phyloP scores from a whole-genome alignment of 1,140 invertebrate genomes.

The Lepidurus arcticus region DNA sequence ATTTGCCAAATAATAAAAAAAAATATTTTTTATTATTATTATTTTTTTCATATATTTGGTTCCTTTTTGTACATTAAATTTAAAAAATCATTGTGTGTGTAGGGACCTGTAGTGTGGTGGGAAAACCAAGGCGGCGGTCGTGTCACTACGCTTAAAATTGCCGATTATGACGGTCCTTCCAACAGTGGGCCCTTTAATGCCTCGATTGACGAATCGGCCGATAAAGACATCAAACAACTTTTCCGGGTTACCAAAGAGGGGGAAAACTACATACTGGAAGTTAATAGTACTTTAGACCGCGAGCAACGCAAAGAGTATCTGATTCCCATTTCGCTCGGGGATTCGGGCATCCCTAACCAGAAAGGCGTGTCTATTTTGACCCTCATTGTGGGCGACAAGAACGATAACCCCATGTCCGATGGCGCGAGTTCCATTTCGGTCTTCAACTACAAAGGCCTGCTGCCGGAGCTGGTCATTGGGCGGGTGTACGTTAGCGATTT shows the following conservation, averaged over 20 bases:
- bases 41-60: no score
- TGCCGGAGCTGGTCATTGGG: constrained; percentile 72
- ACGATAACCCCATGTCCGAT: constrained; percentile 76
- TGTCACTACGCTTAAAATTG: constrained; percentile 64
- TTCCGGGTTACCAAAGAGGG: constrained; percentile 55
- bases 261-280: constrained; percentile 3
- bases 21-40: no score
- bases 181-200: constrained; percentile 79
- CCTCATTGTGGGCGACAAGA: constrained; percentile 82
- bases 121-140: constrained; percentile 61
- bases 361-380: constrained; percentile 69
- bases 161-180: constrained; percentile 67
- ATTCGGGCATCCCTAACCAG: constrained; percentile 63
- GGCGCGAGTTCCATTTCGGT: constrained; percentile 83
- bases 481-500: constrained; percentile 82
- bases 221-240: constrained; percentile 59
- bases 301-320: constrained; percentile 80
- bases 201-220: constrained; percentile 59
- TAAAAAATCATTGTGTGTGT: not conserved
- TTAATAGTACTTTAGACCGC: constrained; percentile 66
- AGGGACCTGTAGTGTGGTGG: constrained; percentile 67
- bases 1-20: no score
- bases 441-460: constrained; percentile 77
- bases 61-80: no score
- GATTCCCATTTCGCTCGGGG: constrained; percentile 79